Percentiles rank a stretch among this genome's conserved stretches.
phyloP scores from a whole-genome alignment of 30 jellyfish, hydroid and myxozoan genomes.

The Turritopsis rubra region DNA sequence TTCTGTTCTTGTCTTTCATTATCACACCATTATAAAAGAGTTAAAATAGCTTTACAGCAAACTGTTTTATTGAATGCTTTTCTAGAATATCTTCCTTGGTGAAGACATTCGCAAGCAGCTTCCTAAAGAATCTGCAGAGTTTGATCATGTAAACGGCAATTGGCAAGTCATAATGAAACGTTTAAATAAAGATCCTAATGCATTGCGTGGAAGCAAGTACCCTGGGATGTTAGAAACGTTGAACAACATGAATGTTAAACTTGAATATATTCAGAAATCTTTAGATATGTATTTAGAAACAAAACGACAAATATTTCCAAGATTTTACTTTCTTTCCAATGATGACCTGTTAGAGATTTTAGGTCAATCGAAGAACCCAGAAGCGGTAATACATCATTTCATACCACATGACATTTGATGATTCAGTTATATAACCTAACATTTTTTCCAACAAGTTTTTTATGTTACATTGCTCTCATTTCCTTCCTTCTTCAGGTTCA shows the following conservation, averaged over 20 bases:
- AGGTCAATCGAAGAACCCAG: slow-evolving; percentile 98
- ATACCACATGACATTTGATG: too few species aligned
- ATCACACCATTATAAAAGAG: background rate
- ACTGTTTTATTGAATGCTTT: slow-evolving; percentile 91
- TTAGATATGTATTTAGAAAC: slow-evolving; percentile 94
- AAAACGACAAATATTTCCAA: slow-evolving; percentile 89
- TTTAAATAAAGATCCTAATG: slow-evolving; percentile 85
- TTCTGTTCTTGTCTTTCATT: too few species aligned
- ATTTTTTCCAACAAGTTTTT: too few species aligned
- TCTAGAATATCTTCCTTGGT: slow-evolving; percentile 93
- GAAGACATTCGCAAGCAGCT: slow-evolving; percentile 93
- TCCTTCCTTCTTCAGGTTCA: too few species aligned
- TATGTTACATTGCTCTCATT: too few species aligned
- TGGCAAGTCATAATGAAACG: slow-evolving; percentile 96
- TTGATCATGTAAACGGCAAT: slow-evolving; percentile 89
- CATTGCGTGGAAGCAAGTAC: slow-evolving; percentile 94
- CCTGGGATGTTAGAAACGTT: slow-evolving; percentile 93
- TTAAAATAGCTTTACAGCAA: background rate
- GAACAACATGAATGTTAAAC: slow-evolving; percentile 63
- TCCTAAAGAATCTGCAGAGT: slow-evolving; percentile 95
- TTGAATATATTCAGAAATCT: slow-evolving; percentile 96
- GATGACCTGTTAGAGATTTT: slow-evolving; percentile 93
- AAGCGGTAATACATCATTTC: too few species aligned
- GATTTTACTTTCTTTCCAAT: slow-evolving; percentile 56
- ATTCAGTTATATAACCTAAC: too few species aligned